Conservation (phyloP, 2,888 invertebrate genomes). For the Conops quadrifasciatus region DNA sequence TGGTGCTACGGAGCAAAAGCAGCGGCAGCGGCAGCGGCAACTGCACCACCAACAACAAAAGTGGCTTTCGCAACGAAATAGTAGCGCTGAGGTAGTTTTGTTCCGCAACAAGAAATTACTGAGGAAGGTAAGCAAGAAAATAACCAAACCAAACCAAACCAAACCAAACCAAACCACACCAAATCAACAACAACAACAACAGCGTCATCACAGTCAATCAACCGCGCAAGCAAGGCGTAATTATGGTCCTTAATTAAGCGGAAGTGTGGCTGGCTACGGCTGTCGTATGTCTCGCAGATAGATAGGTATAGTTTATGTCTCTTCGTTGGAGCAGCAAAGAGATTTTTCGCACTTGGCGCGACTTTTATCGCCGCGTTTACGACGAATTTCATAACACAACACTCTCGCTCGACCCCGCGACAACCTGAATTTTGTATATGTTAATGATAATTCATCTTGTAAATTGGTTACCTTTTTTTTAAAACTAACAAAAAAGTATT, state of each 20-base stretch:
- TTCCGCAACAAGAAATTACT: slow-evolving; percentile 51
- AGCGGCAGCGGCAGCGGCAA: slow-evolving; percentile 23
- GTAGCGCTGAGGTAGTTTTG: slow-evolving; percentile 45
- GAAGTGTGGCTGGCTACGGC: slow-evolving; percentile 41
- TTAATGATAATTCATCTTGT: too few relatives aligned
- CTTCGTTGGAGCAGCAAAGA: too few relatives aligned
- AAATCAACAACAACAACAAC: neutral
- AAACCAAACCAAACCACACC: neutral
- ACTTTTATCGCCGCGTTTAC: too few relatives aligned
- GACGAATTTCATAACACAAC: too few relatives aligned
- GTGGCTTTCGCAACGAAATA: slow-evolving; percentile 39
- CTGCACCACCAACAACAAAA: slow-evolving; percentile 39
- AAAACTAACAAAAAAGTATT: too few relatives aligned
- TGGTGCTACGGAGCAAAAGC: neutral
- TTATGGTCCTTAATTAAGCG: slow-evolving; percentile 51
- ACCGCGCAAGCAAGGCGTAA: slow-evolving; percentile 38
- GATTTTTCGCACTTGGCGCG: too few relatives aligned
- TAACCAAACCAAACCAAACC: neutral
- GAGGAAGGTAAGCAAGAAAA: slow-evolving; percentile 57
- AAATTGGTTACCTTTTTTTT: too few relatives aligned
- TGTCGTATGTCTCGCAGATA: too few relatives aligned
- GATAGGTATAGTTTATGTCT: too few relatives aligned
- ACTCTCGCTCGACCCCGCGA: too few relatives aligned
- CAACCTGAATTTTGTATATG: too few relatives aligned
- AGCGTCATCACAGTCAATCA: neutral